Percentiles rank a stretch among this genome's conserved stretches.
phyloP scores from a whole-genome alignment of 2,888 invertebrate species.

The Dolomedes plantarius region DNA sequence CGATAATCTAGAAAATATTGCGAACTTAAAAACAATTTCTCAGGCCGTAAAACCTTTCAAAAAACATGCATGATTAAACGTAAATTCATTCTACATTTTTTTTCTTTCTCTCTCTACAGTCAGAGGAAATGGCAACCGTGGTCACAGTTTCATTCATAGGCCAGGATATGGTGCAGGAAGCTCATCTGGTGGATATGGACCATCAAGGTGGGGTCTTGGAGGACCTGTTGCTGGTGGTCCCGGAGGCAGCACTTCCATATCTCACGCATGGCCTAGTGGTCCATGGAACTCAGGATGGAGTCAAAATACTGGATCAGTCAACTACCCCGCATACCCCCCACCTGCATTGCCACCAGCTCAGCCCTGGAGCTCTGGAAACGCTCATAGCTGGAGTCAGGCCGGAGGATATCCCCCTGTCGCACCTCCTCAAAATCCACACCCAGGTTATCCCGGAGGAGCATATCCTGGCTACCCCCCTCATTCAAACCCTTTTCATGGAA shows the following conservation, averaged over 20 bases:
- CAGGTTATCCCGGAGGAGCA: slow-evolving; percentile 28
- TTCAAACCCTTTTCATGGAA: slow-evolving; percentile 46
- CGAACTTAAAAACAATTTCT: no score
- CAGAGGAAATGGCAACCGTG: slow-evolving; percentile 59
- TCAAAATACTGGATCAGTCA: slow-evolving; percentile 27
- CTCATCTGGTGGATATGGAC: slow-evolving; percentile 34
- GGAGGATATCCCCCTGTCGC: slow-evolving; percentile 48
- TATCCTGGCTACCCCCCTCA: slow-evolving; percentile 31
- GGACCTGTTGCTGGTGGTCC: slow-evolving; percentile 44
- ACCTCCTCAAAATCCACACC: slow-evolving; percentile 44
- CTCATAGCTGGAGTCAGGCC: slow-evolving; percentile 61
- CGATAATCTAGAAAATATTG: no score
- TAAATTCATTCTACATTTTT: no score
- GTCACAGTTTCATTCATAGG: slow-evolving; percentile 68
- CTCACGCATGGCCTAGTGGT: slow-evolving; percentile 55
- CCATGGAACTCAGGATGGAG: slow-evolving; percentile 39
- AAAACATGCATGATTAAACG: no score
- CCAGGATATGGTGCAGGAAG: slow-evolving; percentile 59
- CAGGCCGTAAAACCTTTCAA: no score
- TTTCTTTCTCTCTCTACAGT: slow-evolving; percentile 35
- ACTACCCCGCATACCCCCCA: slow-evolving; percentile 52
- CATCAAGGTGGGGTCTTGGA: slow-evolving; percentile 63
- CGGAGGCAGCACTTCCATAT: slow-evolving; percentile 44
- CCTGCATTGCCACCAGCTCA: slow-evolving; percentile 55
- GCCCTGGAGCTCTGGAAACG: slow-evolving; percentile 66